Evolutionary conservation across 2,888 invertebrate species (phyloP), one percentile per base, ranked within the genome.

Genomic region (Andricus curvator): DNA sequence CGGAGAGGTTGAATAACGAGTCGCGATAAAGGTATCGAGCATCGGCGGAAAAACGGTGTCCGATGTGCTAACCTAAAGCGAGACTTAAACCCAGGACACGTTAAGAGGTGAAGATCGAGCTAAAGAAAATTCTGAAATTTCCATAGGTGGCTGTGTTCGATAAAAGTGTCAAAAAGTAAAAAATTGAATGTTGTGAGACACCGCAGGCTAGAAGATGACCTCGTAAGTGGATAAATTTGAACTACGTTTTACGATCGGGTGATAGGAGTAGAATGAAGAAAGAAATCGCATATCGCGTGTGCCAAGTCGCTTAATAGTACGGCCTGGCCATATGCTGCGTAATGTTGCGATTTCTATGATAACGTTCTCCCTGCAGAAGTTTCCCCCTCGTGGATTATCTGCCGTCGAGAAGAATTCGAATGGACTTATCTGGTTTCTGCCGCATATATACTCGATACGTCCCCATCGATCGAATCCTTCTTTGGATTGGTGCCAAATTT

Each of bases 271-370:
- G 64, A 76, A 80, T 65, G 80, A 83, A 70, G 56, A 78, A 78
- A 68, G 82, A 80, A 82, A 81, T 81, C 80, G 68, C 80, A 74
- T 64, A 60, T 78, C 37, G 41, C 68, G 70, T 78, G 67, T 74
- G 62, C 77, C 68, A 74, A 65, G 80, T 81, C 79, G 85, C 83
- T 85, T 87, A 86, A 87, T 87, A 87, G 86, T 85, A 85, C 87
- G 82, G 80, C 77, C 83, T 84, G 83, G 81, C 85, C 86, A 86
- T 86, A 88, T 86, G 86, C 85, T 77, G 80, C 82, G 88, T 88
- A 74, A 74, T 74, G 33, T 74, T 15, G 33, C 74, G 74, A 74
- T 74, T 74, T 56, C 74, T 74, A 74, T 74, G 74, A 74, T 74
- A 74, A 74, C 74, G 74, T 37, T 56, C 74, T 74, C 56, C 74